Evolutionary conservation across 1,140 invertebrate genomes (phyloP).

Genomic region (Lutraria rhynchaena): DNA sequence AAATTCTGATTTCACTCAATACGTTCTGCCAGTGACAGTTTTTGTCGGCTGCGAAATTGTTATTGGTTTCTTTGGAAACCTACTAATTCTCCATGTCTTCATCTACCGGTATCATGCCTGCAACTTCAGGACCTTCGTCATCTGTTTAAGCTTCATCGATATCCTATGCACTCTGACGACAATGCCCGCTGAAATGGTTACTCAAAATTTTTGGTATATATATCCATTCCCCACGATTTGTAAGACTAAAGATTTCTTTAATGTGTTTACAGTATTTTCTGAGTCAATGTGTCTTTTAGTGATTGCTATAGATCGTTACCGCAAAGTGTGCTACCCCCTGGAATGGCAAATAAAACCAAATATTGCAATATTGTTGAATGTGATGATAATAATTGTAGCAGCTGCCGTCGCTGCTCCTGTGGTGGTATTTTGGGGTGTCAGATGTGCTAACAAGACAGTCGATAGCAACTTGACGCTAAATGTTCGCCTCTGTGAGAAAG

Average conservation of each 20-base stretch:
- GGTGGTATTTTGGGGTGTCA: slow-evolving; percentile 18
- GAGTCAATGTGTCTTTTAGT: slow-evolving; percentile 61
- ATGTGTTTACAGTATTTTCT: slow-evolving; percentile 60
- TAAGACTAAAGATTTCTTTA: slow-evolving; percentile 61
- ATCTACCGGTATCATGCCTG: slow-evolving; percentile 40
- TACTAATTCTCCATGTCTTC: slow-evolving; percentile 67
- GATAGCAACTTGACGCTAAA: neutral
- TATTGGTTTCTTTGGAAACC: slow-evolving; percentile 63
- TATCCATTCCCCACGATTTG: slow-evolving; percentile 60
- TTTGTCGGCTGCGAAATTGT: slow-evolving; percentile 55
- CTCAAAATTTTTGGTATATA: slow-evolving; percentile 66
- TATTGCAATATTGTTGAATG: neutral
- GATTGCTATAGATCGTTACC: slow-evolving; percentile 66
- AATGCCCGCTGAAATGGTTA: slow-evolving; percentile 68
- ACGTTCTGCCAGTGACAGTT: slow-evolving; percentile 48
- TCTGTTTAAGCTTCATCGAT: slow-evolving; percentile 65
- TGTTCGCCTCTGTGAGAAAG: slow-evolving; percentile 13
- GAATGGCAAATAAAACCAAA: slow-evolving; percentile 53
- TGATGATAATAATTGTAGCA: neutral
- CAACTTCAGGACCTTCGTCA: slow-evolving; percentile 64
- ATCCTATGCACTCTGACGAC: slow-evolving; percentile 59
- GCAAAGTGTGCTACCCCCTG: slow-evolving; percentile 64
- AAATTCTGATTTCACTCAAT: slow-evolving; percentile 53
- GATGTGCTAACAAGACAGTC: neutral
- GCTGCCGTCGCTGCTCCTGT: neutral